phyloP scores from a whole-genome alignment of 2,113 vertebrate genomes.

The Tragulus kanchil region DNA sequence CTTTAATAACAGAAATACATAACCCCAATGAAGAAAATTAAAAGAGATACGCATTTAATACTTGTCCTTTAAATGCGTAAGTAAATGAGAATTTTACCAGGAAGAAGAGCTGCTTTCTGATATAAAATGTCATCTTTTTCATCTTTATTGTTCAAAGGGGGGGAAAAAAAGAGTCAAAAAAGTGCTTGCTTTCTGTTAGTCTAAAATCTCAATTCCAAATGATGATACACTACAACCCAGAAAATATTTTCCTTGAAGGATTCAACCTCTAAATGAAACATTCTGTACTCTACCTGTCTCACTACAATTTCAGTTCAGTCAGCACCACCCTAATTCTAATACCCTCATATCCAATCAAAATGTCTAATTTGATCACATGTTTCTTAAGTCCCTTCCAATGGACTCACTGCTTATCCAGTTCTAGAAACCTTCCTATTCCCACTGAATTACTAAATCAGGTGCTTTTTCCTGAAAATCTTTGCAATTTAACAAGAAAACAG shows the following conservation, averaged over 20 bases:
- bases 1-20: neutral
- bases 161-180: neutral
- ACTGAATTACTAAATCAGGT: neutral
- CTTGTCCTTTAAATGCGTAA: neutral
- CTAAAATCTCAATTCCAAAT: neutral
- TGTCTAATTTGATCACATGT: neutral
- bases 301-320: neutral
- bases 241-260: neutral
- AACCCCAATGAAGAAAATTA: neutral
- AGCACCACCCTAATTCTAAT: neutral
- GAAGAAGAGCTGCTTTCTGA: neutral
- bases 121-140: neutral
- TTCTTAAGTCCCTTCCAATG: neutral
- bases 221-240: neutral
- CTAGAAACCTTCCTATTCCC: neutral
- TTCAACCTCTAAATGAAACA: neutral
- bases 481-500: neutral
- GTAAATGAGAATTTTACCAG: neutral
- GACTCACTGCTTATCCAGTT: neutral
- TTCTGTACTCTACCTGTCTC: neutral
- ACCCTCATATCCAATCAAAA: no score
- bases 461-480: neutral
- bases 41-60: neutral
- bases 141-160: neutral
- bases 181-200: neutral